phyloP scores from a whole-genome alignment of 2,888 invertebrate species.

The Trachelus troglodyta region DNA sequence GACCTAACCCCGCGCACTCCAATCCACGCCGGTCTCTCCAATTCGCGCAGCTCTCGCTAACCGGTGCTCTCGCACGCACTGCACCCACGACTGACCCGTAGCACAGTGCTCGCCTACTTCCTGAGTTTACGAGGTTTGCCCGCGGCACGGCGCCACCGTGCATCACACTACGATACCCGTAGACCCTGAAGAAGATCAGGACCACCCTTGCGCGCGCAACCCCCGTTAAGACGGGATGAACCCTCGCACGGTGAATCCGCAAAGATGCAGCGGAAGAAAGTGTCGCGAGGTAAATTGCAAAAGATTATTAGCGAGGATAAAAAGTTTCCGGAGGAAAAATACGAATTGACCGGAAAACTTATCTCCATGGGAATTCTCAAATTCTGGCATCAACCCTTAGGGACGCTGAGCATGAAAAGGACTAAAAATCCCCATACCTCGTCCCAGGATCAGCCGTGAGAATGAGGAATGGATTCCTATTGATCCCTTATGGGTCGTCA shows the following conservation, averaged over 20 bases:
- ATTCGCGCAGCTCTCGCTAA: conserved; percentile 44
- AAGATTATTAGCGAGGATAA: not conserved
- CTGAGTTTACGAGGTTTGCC: conserved; percentile 15
- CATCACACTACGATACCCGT: conserved; percentile 8
- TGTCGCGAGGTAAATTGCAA: not conserved
- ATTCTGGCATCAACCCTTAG: not conserved
- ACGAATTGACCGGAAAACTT: not conserved
- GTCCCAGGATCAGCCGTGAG: not conserved
- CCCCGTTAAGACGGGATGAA: not conserved
- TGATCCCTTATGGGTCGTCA: not conserved
- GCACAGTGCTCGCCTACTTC: not conserved
- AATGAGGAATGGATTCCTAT: not conserved
- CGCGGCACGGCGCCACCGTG: conserved; percentile 46
- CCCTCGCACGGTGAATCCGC: not conserved
- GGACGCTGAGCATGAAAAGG: not conserved
- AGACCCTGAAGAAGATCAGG: conserved; percentile 30
- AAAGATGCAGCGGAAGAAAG: not conserved
- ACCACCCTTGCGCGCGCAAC: conserved; percentile 35
- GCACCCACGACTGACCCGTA: conserved; percentile 56
- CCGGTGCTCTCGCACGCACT: conserved; percentile 63
- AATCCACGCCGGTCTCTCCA: conserved; percentile 40
- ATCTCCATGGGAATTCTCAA: not conserved
- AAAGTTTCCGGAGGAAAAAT: not conserved
- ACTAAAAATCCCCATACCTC: not conserved
- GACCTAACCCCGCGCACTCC: conserved; percentile 56